Base-by-base conservation (phyloP, 2,797 vertebrate genomes). In the Rhinatrema bivittatum region DNA sequence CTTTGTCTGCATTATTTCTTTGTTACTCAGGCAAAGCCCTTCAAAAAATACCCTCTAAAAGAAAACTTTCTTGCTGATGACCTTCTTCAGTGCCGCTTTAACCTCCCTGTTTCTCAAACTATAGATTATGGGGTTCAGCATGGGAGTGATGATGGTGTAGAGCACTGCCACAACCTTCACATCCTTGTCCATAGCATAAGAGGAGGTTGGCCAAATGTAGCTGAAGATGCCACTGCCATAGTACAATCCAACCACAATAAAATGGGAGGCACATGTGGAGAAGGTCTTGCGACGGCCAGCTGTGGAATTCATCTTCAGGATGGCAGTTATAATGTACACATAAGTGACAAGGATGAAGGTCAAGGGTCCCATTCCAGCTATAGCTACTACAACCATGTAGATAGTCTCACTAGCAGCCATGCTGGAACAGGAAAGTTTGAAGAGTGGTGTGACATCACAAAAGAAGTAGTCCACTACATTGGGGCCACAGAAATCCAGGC, bases 391-490 rank as follows among this genome's bases (percentile, higher is more conserved):
- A 8, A 40, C 0, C 1, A 47, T 31, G 23, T 71, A 44, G 42
- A 40, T 26, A 27, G 41, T 36, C 39, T 65, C 58, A 16, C 39
- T 46, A 26, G 64, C 6, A 11, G 18, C 53, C 5, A 42, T 42
- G 14, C 63, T 41, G 1, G 25, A 67, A 22, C 53, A 62, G 13
- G 58, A 66, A 20, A 73, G 34, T 31, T 72, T 41, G 5, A 22
- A 39, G 1, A 64, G 39, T 32, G 63, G 17, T 0, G 4, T 46
- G n/a, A 68, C 47, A 16, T 54, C 53, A 23, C 54, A 62, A 39
- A 62, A 50, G 11, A 67, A 66, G 19, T 59, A 24, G 10, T 20
- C 26, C 29, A 67, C 46, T 18, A 16, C 24, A 25, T 49, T 42
- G 9, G 46, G 33, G 15, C 46, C 46, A 37, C 46, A 49, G 29